phyloP scores from a whole-genome alignment of 2,888 invertebrate species.

The Troglohyphantes excavatus region DNA sequence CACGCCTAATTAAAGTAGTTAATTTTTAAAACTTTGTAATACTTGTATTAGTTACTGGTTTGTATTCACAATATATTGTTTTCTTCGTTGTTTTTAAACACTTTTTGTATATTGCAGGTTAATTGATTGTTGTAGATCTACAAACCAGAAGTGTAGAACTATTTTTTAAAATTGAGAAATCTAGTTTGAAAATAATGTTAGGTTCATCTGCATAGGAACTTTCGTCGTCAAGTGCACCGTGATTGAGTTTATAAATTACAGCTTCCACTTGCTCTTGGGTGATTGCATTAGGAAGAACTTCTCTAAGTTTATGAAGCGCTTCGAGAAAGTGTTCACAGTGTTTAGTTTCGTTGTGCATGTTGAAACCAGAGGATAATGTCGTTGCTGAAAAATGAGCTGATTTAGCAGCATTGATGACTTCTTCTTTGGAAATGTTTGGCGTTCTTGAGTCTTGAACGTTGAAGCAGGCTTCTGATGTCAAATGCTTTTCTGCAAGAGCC shows the following conservation, averaged over 20 bases:
- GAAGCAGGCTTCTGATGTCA: constrained; percentile 47
- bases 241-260: constrained; percentile 40
- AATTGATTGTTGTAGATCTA: constrained; percentile 57
- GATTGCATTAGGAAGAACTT: constrained; percentile 3
- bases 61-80: too few species aligned
- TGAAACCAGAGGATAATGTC: neutral
- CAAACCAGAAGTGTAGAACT: constrained; percentile 31
- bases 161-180: neutral
- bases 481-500: constrained; percentile 35
- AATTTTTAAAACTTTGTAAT: too few species aligned
- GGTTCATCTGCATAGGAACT: constrained; percentile 54
- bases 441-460: constrained; percentile 37
- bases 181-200: constrained; percentile 10
- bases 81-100: too few species aligned
- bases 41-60: too few species aligned
- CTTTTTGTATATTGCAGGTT: neutral
- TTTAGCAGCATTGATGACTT: neutral
- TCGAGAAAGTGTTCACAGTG: constrained; percentile 19
- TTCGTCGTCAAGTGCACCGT: constrained; percentile 42
- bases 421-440: neutral
- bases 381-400: neutral
- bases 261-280: constrained; percentile 39
- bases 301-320: constrained; percentile 17
- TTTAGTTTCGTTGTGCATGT: constrained; percentile 24
- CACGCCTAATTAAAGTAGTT: too few species aligned